Evolutionary conservation across 37 sponge, comb jelly and placozoan genomes (phyloP), one percentile per base, ranked within the genome.

Genomic region (Amphimedon queenslandica): DNA sequence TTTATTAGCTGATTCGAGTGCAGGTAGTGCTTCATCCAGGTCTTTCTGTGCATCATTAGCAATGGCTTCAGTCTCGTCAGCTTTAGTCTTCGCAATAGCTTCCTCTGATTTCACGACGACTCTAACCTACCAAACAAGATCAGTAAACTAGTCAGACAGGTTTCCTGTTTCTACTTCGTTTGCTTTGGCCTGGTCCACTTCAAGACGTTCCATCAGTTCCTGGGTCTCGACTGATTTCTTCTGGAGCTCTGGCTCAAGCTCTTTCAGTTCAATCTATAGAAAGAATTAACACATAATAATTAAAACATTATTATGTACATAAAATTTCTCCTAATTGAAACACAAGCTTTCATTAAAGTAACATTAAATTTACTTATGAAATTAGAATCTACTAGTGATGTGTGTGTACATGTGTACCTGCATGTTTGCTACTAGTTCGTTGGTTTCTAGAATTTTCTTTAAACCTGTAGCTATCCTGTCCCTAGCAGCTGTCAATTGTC

Each of bases 1-100:
- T 73, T 87, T 97, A 69, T 92, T 98, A 25, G 99, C 99, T 57
- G 92, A 93, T 25, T 92, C 40, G 40, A 99, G 81, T 33, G 96
- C 96, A 24, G 99, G 99, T 2, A 99, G 56, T 6, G 99, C 99
- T 77, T 92, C 87, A 68, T 99, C 96, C 27, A 99, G 75, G 64
- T 99, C 99, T 40, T 85, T 87, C 79, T 99, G 93, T 36, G 99
- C 99, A 80, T 95, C 96, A n/a, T 85, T 73, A 31, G 88, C 91
- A 33, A 99, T 99, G 11, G 88, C 94, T 73, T 92, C 76, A 30
- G 99, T 99, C 66, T 95, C 94, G 37, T 79, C 91, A 11, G 96
- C 94, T 73, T 99, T 99, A 65, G 79, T 75, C 64, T 95, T 90
- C 0, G 99, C 99, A 3, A 90, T 67, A 20, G 93, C 93, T 64